phyloP scores from a whole-genome alignment of 2,113 vertebrate genomes.

The Varanus salvator region DNA sequence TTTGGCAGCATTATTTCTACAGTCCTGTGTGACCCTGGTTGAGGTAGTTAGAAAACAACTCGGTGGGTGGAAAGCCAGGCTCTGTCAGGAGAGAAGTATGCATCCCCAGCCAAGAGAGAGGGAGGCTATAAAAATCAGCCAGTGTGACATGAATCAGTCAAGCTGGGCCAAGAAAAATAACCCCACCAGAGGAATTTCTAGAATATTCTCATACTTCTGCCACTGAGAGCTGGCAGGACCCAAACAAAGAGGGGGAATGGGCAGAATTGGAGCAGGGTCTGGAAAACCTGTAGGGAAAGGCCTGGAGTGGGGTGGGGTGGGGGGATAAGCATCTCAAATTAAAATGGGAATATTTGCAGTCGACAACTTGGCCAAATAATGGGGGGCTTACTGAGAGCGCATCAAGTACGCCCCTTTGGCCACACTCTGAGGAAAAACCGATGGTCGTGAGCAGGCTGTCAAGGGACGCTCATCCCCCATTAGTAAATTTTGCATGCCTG shows the following conservation, averaged over 20 bases:
- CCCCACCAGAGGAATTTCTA: conserved; percentile 8
- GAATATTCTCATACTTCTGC: conserved; percentile 4
- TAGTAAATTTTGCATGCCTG: no score
- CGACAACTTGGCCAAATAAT: background rate
- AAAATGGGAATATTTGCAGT: background rate
- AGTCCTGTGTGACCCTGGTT: background rate
- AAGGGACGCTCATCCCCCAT: background rate
- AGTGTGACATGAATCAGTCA: conserved; percentile 19
- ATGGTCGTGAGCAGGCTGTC: background rate
- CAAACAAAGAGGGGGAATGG: background rate
- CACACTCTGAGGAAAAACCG: background rate
- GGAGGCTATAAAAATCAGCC: conserved; percentile 18
- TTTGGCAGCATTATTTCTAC: background rate
- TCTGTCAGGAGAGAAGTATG: conserved; percentile 17
- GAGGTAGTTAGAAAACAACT: conserved; percentile 3
- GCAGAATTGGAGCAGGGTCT: no score
- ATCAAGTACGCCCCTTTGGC: background rate
- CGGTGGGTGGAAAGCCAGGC: background rate
- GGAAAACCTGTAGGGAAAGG: background rate
- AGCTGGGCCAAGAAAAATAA: conserved; percentile 12
- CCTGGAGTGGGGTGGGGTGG: background rate
- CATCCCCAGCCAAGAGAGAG: background rate
- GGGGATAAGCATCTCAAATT: no score
- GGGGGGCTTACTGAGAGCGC: background rate
- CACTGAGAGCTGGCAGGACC: background rate